Conservation (phyloP, 2,113 vertebrate genomes). For the Silurus asotus region DNA sequence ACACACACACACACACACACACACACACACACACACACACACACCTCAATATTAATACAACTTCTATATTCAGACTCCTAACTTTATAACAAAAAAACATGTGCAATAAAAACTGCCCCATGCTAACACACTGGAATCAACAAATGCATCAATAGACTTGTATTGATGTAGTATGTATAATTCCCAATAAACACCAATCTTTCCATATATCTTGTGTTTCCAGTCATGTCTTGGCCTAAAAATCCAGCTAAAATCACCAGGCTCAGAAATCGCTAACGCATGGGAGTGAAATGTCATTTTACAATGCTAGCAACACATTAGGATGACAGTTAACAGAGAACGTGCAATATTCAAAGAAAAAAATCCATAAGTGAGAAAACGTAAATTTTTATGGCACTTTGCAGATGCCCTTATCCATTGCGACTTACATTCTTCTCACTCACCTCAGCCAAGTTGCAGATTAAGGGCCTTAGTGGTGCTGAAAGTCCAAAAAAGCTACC, state of each 20-base stretch:
- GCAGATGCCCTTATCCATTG: no score
- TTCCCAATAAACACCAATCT: not conserved
- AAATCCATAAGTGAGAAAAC: not conserved
- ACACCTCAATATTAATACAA: not conserved
- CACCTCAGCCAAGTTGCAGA: no score
- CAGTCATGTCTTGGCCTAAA: not conserved
- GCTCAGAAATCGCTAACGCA: not conserved
- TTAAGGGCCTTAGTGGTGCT: no score
- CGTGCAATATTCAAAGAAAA: not conserved
- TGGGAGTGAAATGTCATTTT: not conserved
- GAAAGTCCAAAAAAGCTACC: no score
- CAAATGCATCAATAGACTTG: not conserved
- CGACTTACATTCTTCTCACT: no score
- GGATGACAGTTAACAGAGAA: not conserved
- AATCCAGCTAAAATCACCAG: not conserved
- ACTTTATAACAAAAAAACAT: not conserved
- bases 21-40: constrained; percentile 4
- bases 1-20: constrained; percentile 28
- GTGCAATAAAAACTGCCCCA: not conserved
- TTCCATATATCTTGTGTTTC: not conserved
- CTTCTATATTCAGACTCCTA: not conserved
- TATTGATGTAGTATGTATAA: not conserved
- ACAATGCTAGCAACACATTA: not conserved
- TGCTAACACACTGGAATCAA: not conserved
- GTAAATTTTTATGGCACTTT: no score